Conservation (phyloP, 2,797 vertebrate species). For the Nannoperca australis region DNA sequence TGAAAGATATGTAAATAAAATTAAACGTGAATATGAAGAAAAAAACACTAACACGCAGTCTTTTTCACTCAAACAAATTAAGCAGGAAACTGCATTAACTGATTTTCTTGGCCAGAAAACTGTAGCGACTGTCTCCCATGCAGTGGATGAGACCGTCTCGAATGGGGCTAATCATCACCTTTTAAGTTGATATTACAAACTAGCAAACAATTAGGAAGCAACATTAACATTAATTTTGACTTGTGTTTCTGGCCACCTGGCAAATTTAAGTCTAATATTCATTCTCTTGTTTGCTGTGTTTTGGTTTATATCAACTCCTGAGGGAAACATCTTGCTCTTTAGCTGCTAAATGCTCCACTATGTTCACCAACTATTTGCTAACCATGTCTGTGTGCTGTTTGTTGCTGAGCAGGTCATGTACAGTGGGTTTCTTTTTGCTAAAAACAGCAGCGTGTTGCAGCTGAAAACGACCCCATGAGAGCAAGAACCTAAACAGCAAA, state of each 20-base stretch:
- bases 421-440: neutral
- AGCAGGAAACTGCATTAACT: neutral
- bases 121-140: neutral
- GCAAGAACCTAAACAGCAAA: neutral
- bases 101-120: neutral
- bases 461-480: neutral
- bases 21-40: constrained; percentile 9
- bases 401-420: neutral
- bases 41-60: neutral
- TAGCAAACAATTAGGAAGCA: neutral
- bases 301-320: neutral
- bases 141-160: neutral
- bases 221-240: neutral
- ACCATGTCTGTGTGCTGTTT: neutral
- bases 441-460: neutral
- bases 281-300: neutral
- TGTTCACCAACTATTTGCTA: neutral
- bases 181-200: neutral
- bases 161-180: neutral
- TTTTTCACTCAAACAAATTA: constrained; percentile 5
- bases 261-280: neutral
- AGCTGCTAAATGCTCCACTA: constrained; percentile 1
- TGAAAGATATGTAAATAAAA: constrained; percentile 31
- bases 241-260: too few relatives aligned
- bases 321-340: neutral